These are phyloP conservation scores for Oreotragus oreotragus DNA, from an alignment of 2,113 vertebrate genomes.

Conservation along the genomic window DNA sequence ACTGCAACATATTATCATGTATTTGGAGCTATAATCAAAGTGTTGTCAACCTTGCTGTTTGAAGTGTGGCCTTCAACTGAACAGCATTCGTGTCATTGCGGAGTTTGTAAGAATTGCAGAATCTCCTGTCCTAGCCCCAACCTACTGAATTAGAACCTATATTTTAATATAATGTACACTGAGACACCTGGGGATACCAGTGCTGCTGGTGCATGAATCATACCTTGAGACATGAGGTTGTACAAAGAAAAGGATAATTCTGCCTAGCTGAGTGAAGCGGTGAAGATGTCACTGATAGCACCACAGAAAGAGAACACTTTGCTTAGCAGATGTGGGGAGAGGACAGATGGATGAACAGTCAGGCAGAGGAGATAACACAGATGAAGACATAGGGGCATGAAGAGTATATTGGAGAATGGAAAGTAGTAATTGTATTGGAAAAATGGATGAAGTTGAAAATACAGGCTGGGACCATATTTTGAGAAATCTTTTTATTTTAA, in stretches of 20 bases:
- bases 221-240: background rate
- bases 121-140: background rate
- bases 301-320: background rate
- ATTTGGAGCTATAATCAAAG: background rate
- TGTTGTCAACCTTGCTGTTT: background rate
- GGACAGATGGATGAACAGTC: background rate
- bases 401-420: background rate
- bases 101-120: background rate
- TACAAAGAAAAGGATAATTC: background rate
- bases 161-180: background rate
- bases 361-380: background rate
- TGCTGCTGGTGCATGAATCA: background rate
- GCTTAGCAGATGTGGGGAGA: background rate
- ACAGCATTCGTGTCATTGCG: background rate
- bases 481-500: background rate
- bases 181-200: background rate
- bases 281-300: background rate
- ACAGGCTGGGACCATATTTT: background rate
- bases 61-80: background rate
- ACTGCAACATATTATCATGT: background rate
- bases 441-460: background rate
- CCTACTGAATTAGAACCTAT: background rate
- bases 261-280: background rate
- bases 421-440: background rate
- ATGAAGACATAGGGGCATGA: background rate